Percentiles rank a stretch among this genome's conserved stretches.
Evolutionary conservation across 2,113 vertebrate species (phyloP).

Genomic region (Myotis lucifugus): DNA sequence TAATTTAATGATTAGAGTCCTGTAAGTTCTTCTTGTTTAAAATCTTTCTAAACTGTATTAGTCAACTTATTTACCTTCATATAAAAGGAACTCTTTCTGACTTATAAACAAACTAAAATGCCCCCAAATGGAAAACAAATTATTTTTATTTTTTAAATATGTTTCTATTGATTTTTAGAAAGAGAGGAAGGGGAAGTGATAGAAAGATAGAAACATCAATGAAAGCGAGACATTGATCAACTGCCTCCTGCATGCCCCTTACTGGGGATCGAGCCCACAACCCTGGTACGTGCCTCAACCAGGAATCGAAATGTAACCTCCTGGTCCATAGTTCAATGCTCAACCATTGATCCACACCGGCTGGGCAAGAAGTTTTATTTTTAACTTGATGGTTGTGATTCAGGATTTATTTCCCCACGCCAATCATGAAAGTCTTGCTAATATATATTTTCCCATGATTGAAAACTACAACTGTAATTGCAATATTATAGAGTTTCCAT

Average conservation of each 20-base stretch:
- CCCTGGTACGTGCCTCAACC: no score
- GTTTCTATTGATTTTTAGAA: no score
- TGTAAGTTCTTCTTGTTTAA: background rate
- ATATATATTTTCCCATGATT: background rate
- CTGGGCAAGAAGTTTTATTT: background rate
- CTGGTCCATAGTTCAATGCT: no score
- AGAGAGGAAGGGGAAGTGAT: no score
- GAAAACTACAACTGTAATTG: background rate
- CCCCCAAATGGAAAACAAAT: background rate
- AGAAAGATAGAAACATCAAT: no score
- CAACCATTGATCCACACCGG: no score
- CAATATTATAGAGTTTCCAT: background rate
- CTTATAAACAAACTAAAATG: background rate
- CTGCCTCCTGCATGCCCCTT: no score
- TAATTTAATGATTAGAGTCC: background rate
- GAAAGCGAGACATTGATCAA: no score
- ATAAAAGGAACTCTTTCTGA: background rate
- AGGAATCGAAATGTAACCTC: no score
- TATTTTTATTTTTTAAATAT: no score
- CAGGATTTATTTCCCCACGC: background rate
- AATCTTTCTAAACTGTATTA: background rate
- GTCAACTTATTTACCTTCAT: background rate
- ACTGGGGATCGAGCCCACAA: no score
- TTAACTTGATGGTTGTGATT: background rate
- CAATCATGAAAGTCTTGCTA: background rate